A percentile compares a stretch with the other conserved stretches of the same genome.
phyloP scores from a whole-genome alignment of 2,797 vertebrate species.

The Lateolabrax maculatus region DNA sequence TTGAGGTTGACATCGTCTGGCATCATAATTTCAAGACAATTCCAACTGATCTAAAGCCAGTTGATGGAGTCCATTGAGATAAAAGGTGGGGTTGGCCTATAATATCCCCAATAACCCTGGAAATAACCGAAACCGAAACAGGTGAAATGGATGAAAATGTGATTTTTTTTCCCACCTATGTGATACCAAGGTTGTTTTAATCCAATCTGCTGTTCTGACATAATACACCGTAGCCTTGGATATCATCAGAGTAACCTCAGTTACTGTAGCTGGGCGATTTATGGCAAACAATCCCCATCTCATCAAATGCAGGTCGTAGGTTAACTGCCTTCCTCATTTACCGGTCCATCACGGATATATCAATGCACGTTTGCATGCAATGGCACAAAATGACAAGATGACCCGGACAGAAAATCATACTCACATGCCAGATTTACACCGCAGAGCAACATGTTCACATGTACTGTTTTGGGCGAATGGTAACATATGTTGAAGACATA shows the following conservation, averaged over 20 bases:
- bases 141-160: slow-evolving; percentile 23
- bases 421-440: slow-evolving; percentile 10
- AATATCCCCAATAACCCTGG: slow-evolving; percentile 3
- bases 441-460: slow-evolving; percentile 15
- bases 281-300: slow-evolving; percentile 20
- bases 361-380: neutral
- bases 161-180: slow-evolving; percentile 10
- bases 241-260: slow-evolving; percentile 9
- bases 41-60: neutral
- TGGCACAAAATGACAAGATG: slow-evolving; percentile 8
- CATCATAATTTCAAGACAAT: slow-evolving; percentile 13
- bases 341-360: slow-evolving; percentile 14
- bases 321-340: slow-evolving; percentile 34
- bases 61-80: neutral
- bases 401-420: neutral
- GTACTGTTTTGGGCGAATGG: slow-evolving; percentile 25
- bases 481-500: slow-evolving; percentile 51
- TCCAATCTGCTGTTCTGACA: slow-evolving; percentile 4
- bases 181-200: neutral
- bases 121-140: slow-evolving; percentile 29
- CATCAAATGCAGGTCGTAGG: slow-evolving; percentile 24
- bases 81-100: slow-evolving; percentile 1
- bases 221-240: slow-evolving; percentile 1
- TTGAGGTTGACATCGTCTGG: neutral
- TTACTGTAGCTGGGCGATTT: slow-evolving; percentile 1